These are phyloP conservation scores for Trachythela sp. DNA, from an alignment of 64 coral and sea anemone species.

Conservation along the genomic window DNA sequence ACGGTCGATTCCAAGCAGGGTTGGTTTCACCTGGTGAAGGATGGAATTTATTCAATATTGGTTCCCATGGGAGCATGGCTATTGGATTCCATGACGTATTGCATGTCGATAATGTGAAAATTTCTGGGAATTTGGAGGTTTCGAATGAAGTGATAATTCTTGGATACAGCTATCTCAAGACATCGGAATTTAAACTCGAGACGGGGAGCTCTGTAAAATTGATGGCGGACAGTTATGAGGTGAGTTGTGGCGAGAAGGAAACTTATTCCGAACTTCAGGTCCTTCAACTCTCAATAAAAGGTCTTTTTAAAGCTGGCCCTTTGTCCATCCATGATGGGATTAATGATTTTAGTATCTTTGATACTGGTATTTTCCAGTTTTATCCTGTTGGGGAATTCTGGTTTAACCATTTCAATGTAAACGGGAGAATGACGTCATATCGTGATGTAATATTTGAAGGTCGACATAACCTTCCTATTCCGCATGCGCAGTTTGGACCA, in stretches of 20 bases:
- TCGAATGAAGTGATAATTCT: background rate
- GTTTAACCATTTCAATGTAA: background rate
- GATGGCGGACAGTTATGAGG: background rate
- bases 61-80: background rate
- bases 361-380: background rate
- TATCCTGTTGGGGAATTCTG: conserved; percentile 1
- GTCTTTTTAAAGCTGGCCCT: background rate
- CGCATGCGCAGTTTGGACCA: background rate
- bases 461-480: background rate
- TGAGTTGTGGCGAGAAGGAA: background rate
- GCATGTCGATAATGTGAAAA: background rate
- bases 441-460: conserved; percentile 5
- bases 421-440: conserved; percentile 17
- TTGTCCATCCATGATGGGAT: conserved; percentile 9
- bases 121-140: background rate
- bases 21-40: background rate
- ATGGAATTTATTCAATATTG: background rate
- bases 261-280: background rate
- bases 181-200: background rate
- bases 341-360: background rate
- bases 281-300: background rate
- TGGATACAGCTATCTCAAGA: background rate
- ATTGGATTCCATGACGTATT: background rate
- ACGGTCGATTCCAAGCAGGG: background rate
- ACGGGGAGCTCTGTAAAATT: background rate